These are phyloP conservation scores for Notothenia rossii DNA, from an alignment of 2,113 vertebrate species.

Conservation along the genomic window DNA sequence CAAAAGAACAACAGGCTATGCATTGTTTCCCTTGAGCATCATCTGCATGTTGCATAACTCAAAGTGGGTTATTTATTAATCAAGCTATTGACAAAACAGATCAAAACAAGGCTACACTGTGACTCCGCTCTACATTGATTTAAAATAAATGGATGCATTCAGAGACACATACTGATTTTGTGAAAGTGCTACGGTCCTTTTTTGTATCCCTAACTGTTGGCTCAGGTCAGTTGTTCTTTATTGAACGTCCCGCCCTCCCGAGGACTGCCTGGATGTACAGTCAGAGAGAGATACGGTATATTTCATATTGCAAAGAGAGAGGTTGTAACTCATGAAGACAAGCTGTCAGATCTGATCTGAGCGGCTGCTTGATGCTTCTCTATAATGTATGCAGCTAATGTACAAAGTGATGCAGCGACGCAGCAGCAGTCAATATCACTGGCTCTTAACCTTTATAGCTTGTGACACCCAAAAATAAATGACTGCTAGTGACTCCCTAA, in stretches of 20 bases:
- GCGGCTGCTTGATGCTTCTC: constrained; percentile 47
- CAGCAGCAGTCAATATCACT: constrained; percentile 58
- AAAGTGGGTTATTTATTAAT: neutral
- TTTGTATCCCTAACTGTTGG: neutral
- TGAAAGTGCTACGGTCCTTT: neutral
- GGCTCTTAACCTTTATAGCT: constrained; percentile 61
- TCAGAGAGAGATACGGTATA: constrained; percentile 10
- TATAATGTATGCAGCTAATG: constrained; percentile 74
- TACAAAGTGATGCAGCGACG: constrained; percentile 48
- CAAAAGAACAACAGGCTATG: too few relatives aligned
- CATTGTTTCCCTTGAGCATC: neutral
- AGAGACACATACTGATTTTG: neutral
- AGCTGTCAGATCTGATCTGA: constrained; percentile 58
- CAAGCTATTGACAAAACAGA: neutral
- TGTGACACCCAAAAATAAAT: constrained; percentile 50
- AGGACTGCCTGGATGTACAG: constrained; percentile 16
- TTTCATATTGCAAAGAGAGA: constrained; percentile 37
- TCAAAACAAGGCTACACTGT: neutral
- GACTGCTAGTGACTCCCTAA: neutral
- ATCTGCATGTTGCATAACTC: neutral
- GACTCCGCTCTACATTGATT: neutral
- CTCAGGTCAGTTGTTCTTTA: neutral
- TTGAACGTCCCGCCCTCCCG: neutral
- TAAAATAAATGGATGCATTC: neutral
- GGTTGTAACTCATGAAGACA: constrained; percentile 62